Percentiles rank a stretch among this genome's conserved stretches.
These are phyloP conservation scores for Carapus acus DNA, from an alignment of 2,797 vertebrate species.

Conservation along the genomic window DNA sequence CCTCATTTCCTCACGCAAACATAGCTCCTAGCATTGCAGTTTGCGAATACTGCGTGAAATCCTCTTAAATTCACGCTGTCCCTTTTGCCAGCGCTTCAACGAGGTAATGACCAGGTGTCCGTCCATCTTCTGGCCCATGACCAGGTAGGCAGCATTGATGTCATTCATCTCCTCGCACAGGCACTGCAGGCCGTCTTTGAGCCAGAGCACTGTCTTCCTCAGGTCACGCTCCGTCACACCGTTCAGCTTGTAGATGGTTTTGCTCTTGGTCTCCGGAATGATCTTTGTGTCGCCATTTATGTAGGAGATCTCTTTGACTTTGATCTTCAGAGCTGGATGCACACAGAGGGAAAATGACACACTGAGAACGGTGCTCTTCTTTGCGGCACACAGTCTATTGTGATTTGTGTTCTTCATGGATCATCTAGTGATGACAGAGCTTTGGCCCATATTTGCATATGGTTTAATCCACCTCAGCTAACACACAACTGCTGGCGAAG, in stretches of 20 bases:
- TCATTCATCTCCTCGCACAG: slow-evolving; percentile 97
- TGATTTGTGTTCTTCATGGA: background rate
- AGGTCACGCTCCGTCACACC: slow-evolving; percentile 90
- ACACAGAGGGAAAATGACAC: slow-evolving; percentile 24
- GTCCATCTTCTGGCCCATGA: slow-evolving; percentile 94
- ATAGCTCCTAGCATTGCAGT: slow-evolving; percentile 83
- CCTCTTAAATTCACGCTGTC: slow-evolving; percentile 91
- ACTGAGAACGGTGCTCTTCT: background rate
- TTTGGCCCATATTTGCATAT: background rate
- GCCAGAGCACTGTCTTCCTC: slow-evolving; percentile 87
- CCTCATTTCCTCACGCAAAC: slow-evolving; percentile 21
- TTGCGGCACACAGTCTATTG: too few species aligned
- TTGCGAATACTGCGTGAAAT: slow-evolving; percentile 97
- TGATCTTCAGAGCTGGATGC: slow-evolving; percentile 89
- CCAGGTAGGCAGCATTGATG: slow-evolving; percentile 92
- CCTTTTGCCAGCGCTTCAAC: slow-evolving; percentile 95
- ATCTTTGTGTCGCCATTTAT: slow-evolving; percentile 97
- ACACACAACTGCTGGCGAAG: too few species aligned
- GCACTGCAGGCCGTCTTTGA: slow-evolving; percentile 92
- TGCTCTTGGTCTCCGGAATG: slow-evolving; percentile 93
- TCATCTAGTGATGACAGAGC: slow-evolving; percentile 13
- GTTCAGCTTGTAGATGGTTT: slow-evolving; percentile 95
- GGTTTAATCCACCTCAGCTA: too few species aligned
- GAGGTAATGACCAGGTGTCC: slow-evolving; percentile 96
- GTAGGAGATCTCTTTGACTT: slow-evolving; percentile 98